Conservation (phyloP, 2,113 vertebrate species). For the Tonatia bakeri region DNA sequence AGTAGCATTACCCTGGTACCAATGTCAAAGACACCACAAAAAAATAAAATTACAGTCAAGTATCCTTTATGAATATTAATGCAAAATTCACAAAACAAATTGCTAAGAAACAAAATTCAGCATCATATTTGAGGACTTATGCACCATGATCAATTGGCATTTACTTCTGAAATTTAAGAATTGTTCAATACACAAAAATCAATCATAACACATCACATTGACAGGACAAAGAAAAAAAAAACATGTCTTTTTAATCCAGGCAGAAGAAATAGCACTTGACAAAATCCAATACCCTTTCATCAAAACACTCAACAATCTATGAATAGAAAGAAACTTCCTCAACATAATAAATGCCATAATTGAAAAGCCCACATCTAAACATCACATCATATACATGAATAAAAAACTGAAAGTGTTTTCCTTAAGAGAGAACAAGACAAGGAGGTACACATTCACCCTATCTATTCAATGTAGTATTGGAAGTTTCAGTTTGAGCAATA, state of each 20-base stretch:
- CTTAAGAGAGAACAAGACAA: neutral
- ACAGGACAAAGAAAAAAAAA: too few relatives aligned
- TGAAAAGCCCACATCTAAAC: too few relatives aligned
- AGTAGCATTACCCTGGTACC: neutral
- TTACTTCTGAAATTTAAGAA: neutral
- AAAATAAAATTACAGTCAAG: neutral
- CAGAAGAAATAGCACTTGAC: too few relatives aligned
- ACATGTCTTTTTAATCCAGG: too few relatives aligned
- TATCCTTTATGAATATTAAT: neutral
- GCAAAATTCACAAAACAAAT: neutral
- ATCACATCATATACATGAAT: too few relatives aligned
- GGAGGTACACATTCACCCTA: neutral
- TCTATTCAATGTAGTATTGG: neutral
- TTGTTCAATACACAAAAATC: too few relatives aligned
- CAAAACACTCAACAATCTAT: neutral
- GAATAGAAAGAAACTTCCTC: neutral
- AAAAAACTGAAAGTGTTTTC: neutral
- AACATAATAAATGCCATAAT: too few relatives aligned
- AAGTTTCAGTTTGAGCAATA: neutral
- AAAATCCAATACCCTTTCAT: neutral
- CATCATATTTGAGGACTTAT: neutral
- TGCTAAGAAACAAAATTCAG: neutral
- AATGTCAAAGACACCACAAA: too few relatives aligned
- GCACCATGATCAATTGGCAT: neutral
- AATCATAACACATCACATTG: too few relatives aligned